These are phyloP conservation scores for Hippopotamyrus pictus DNA, from an alignment of 2,797 vertebrate species.

Conservation along the genomic window DNA sequence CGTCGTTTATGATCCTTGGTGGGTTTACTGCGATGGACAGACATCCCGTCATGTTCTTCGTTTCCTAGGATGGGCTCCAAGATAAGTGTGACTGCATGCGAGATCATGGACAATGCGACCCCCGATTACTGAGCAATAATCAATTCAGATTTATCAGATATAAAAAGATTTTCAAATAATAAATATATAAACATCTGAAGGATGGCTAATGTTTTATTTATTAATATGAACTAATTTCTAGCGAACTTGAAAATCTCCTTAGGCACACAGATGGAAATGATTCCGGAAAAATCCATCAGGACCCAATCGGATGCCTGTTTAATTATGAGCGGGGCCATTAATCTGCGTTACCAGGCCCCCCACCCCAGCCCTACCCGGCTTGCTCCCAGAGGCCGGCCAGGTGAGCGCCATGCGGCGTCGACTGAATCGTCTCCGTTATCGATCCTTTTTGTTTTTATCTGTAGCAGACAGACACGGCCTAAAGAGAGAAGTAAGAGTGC, in stretches of 20 bases:
- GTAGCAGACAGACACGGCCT: background rate
- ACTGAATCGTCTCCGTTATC: background rate
- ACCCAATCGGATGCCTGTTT: background rate
- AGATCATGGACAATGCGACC: background rate
- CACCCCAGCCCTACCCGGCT: background rate
- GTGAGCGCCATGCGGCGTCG: background rate
- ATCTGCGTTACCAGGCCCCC: background rate
- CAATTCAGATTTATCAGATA: background rate
- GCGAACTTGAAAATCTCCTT: background rate
- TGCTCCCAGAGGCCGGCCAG: background rate
- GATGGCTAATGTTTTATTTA: background rate
- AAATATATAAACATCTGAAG: background rate
- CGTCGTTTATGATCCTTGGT: background rate
- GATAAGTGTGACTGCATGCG: background rate
- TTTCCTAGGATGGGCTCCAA: background rate
- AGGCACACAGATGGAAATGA: background rate
- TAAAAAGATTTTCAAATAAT: background rate
- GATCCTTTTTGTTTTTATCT: background rate
- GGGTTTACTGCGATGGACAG: background rate
- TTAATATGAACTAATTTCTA: background rate
- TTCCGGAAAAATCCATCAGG: background rate
- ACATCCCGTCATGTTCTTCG: background rate
- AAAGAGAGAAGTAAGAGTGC: background rate
- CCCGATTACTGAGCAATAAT: background rate
- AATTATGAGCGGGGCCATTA: background rate